Conservation (phyloP, 2,113 vertebrate genomes). For the Sinocyclocheilus anophthalmus region DNA sequence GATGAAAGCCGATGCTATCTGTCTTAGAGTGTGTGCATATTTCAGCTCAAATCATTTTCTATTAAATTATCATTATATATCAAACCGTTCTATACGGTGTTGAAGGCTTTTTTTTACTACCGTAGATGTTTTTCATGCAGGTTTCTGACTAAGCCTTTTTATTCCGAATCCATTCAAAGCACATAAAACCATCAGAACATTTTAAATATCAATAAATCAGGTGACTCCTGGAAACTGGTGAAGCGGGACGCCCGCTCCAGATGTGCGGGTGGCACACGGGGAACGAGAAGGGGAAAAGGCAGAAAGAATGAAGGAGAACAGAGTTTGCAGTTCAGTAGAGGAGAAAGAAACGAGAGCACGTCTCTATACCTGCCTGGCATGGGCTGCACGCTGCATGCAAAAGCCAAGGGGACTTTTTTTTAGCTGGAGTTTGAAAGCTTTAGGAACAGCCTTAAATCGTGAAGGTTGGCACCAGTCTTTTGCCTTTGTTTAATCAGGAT, state of each 20-base stretch:
- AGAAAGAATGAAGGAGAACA: conserved; percentile 65
- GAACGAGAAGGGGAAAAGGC: conserved; percentile 54
- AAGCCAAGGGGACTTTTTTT: conserved; percentile 34
- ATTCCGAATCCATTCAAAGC: conserved; percentile 75
- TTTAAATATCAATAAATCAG: conserved; percentile 87
- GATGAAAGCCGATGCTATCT: conserved; percentile 8
- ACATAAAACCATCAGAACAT: conserved; percentile 83
- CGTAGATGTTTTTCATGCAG: conserved; percentile 61
- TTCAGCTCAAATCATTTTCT: conserved; percentile 18
- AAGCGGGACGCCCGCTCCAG: conserved; percentile 82
- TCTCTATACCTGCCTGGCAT: conserved; percentile 87
- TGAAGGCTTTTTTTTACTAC: conserved; percentile 65
- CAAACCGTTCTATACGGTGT: conserved; percentile 46
- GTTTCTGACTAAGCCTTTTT: conserved; percentile 73
- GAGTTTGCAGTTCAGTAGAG: conserved; percentile 80
- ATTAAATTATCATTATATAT: conserved; percentile 31
- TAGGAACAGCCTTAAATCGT: conserved; percentile 34
- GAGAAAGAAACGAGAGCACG: conserved; percentile 75
- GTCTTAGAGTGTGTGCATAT: conserved; percentile 35
- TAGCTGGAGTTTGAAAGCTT: conserved; percentile 23
- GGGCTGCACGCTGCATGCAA: conserved; percentile 57
- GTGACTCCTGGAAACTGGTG: conserved; percentile 84
- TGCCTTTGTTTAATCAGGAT: conserved; percentile 13
- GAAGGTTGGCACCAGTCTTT: conserved; percentile 12
- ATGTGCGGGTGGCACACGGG: conserved; percentile 78